Conservation (phyloP, 2,888 invertebrate species). For the Platycnemis pennipes region DNA sequence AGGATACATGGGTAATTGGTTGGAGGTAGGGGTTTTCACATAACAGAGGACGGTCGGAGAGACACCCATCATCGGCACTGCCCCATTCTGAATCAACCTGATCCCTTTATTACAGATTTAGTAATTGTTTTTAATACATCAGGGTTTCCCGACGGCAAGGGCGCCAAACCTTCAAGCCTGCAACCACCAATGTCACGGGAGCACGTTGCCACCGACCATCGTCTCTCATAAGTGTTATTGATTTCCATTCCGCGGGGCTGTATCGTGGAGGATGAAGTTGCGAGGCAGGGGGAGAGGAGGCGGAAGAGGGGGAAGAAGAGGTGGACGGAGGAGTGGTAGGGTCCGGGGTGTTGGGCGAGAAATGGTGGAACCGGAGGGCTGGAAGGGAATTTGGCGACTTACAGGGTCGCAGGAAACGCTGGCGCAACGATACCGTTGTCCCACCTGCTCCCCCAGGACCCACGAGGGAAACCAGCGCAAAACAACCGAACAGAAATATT, state of each 20-base stretch:
- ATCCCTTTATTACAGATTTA: too few species aligned
- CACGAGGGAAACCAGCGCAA: too few species aligned
- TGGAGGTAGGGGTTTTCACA: too few species aligned
- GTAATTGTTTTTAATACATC: too few species aligned
- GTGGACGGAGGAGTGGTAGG: conserved; percentile 25
- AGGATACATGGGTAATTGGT: too few species aligned
- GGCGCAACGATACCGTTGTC: background rate
- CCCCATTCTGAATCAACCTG: too few species aligned
- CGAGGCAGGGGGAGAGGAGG: background rate
- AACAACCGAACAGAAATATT: too few species aligned
- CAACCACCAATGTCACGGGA: background rate
- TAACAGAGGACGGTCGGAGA: too few species aligned
- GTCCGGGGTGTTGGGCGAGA: conserved; percentile 34
- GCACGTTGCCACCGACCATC: conserved; percentile 22
- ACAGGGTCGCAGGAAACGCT: background rate
- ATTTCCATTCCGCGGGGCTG: conserved; percentile 58
- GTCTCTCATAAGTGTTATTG: conserved; percentile 57
- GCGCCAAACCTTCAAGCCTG: background rate
- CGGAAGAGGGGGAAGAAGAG: background rate
- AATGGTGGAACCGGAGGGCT: background rate
- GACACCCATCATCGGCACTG: too few species aligned
- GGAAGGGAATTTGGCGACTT: background rate
- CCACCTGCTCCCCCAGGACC: background rate
- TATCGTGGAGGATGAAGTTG: conserved; percentile 30
- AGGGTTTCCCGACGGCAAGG: background rate